A percentile compares a stretch with the other conserved stretches of the same genome.
These are phyloP conservation scores for Troilus luridus DNA, from an alignment of 2,888 invertebrate genomes.

Conservation along the genomic window DNA sequence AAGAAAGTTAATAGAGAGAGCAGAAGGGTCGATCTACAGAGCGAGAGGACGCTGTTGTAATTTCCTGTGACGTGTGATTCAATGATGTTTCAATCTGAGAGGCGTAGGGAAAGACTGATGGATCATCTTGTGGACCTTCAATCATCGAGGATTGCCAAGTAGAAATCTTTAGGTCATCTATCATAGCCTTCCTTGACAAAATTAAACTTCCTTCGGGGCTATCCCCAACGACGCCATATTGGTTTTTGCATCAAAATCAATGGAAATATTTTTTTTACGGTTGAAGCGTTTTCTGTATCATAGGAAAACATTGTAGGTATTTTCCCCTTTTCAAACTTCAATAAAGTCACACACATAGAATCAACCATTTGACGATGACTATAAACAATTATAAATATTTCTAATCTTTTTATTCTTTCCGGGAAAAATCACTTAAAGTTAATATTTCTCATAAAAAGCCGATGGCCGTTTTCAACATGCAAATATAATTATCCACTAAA, in stretches of 20 bases:
- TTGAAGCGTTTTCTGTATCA: background rate
- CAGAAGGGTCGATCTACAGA: background rate
- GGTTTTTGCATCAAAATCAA: background rate
- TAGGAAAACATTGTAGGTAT: too few relatives aligned
- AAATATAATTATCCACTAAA: too few relatives aligned
- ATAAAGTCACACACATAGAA: too few relatives aligned
- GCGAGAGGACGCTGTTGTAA: slow-evolving; percentile 48
- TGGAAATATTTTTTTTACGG: background rate
- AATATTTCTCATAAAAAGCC: too few relatives aligned
- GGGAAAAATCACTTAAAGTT: too few relatives aligned
- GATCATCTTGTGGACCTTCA: slow-evolving; percentile 45
- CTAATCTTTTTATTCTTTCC: too few relatives aligned
- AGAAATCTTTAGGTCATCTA: slow-evolving; percentile 35
- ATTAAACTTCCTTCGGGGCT: background rate
- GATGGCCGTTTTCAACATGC: too few relatives aligned
- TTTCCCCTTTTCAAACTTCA: too few relatives aligned
- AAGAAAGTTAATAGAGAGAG: slow-evolving; percentile 27
- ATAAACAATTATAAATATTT: too few relatives aligned
- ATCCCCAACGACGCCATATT: background rate
- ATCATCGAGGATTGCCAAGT: slow-evolving; percentile 30
- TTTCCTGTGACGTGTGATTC: slow-evolving; percentile 57
- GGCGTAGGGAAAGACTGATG: slow-evolving; percentile 51
- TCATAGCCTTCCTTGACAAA: slow-evolving; percentile 26
- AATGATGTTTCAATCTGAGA: slow-evolving; percentile 56
- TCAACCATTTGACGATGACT: too few relatives aligned